Conservation (phyloP, 2,113 vertebrate genomes). For the Lepidothrix coronata region DNA sequence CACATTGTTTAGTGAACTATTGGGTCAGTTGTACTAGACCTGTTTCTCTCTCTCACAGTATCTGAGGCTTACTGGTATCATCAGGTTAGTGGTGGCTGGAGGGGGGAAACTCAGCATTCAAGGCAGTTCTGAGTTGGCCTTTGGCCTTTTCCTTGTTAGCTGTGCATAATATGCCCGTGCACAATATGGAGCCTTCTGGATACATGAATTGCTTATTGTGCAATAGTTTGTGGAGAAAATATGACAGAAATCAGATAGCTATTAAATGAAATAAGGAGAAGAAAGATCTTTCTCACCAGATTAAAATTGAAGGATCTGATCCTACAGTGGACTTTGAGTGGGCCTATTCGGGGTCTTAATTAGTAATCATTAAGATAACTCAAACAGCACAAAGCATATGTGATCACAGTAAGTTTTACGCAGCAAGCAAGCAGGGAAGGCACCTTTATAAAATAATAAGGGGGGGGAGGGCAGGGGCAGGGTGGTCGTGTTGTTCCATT, state of each 20-base stretch:
- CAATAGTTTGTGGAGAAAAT: not conserved
- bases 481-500: not conserved
- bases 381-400: not conserved
- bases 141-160: not conserved
- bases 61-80: not conserved
- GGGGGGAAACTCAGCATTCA: not conserved
- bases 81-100: not conserved
- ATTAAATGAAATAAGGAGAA: not conserved
- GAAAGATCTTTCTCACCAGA: not conserved
- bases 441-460: not conserved
- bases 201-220: not conserved
- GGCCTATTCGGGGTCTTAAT: not conserved
- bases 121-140: slow-evolving; percentile 14
- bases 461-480: fast-evolving
- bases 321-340: not conserved
- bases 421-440: not conserved
- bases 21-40: slow-evolving; percentile 7
- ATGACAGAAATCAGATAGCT: not conserved
- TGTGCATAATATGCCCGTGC: not conserved
- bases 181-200: not conserved
- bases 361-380: not conserved
- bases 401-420: not conserved
- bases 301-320: not conserved
- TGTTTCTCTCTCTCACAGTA: not conserved
- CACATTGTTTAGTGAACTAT: not conserved